Evolutionary conservation across 2,113 vertebrate species (phyloP), one percentile per base, ranked within the genome.

Genomic region (Chelonoidis abingdonii): DNA sequence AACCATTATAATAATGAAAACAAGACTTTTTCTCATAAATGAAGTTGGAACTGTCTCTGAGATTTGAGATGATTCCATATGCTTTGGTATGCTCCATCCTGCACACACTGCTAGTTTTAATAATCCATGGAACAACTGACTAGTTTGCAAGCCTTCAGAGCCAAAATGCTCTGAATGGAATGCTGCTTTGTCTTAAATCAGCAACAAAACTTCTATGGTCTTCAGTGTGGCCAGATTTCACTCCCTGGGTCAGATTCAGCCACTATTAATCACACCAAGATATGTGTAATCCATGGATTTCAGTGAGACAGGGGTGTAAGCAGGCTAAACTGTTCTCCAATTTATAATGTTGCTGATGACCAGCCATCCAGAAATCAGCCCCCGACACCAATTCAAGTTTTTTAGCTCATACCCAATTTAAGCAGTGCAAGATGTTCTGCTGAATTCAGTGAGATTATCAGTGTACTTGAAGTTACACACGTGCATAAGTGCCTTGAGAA

Each of bases 111-210:
- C 14, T 78, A 6, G 49, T 90, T 89, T 82, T 89, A 54, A 76
- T 97, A 91, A 72, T 89, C 41, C 95, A 93, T 92, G 88, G 72
- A 14, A 87, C 56, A 44, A 90, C 93, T 90, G 78, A 65, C 76
- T 89, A 91, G 59, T 72, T 95, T 90, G 52, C 89, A 78, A n/a
- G 41, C 54, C 87, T 57, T 83, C 31, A 76, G 25, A 35, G 88
- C 57, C 83, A 90, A 83, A 88, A 89, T 88, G 84, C 90, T 89
- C 0, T 1, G 8, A 69, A 31, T 87, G n/a, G 87, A 27, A 76
- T 25, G 38, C 75, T 76, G 75, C 10, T 19, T 5, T 8, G 35
- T 21, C 19, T 21, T n/a, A n/a, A n/a, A 38, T 69, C 41, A 27
- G 47, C 12, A 21, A 6, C 38, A 47, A 8, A 47, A 47, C 21